These are phyloP conservation scores for Anthrax anthrax DNA, from an alignment of 2,888 invertebrate genomes.

Conservation along the genomic window DNA sequence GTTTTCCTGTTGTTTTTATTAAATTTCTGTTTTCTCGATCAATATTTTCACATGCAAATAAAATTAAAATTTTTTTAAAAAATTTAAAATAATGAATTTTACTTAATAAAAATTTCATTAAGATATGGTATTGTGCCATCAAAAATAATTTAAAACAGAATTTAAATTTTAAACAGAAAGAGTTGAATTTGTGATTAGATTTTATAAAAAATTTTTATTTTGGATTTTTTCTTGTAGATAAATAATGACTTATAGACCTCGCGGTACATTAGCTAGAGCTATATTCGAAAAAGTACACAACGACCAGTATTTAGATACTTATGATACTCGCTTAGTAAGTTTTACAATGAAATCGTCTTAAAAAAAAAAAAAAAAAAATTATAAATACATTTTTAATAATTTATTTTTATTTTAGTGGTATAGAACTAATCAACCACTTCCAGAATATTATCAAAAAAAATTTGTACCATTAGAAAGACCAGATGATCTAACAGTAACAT, in stretches of 20 bases:
- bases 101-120: too few species aligned
- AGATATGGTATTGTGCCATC: too few species aligned
- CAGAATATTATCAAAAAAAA: constrained; percentile 25
- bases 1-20: too few species aligned
- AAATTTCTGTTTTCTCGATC: too few species aligned
- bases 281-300: constrained; percentile 34
- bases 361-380: neutral
- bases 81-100: too few species aligned
- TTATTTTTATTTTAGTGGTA: constrained; percentile 25
- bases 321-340: constrained; percentile 29
- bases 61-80: too few species aligned
- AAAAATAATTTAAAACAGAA: too few species aligned
- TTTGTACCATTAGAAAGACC: constrained; percentile 28
- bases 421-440: constrained; percentile 22
- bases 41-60: too few species aligned
- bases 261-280: constrained; percentile 30
- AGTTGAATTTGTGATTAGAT: too few species aligned
- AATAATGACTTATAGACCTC: constrained; percentile 26
- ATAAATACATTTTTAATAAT: neutral
- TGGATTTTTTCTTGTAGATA: neutral
- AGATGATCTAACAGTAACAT: constrained; percentile 26
- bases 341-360: too few species aligned
- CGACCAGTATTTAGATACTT: constrained; percentile 30
- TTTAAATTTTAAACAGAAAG: too few species aligned
- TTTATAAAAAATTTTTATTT: too few species aligned